Percentiles rank a stretch among this genome's conserved stretches.
Evolutionary conservation across 2,797 vertebrate genomes (phyloP).

Genomic region (Sebastiscus tertius): DNA sequence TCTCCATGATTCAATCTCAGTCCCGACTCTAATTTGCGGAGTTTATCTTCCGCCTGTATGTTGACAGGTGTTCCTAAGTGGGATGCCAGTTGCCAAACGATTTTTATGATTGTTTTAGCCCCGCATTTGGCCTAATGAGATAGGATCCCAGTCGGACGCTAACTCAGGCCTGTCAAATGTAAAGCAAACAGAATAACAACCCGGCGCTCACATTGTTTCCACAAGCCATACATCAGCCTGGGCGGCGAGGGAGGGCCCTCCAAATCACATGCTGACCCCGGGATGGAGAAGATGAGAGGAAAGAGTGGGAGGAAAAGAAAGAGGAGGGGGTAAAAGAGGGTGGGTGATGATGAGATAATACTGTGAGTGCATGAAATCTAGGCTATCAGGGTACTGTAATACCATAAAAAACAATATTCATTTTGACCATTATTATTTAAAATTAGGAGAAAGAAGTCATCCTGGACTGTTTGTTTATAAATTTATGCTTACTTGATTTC

Average conservation of each 20-base stretch:
- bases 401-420: not conserved
- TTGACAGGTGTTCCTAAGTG: constrained; percentile 94
- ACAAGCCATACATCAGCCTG: constrained; percentile 70
- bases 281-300: constrained; percentile 40
- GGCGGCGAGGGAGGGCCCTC: constrained; percentile 19
- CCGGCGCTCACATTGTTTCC: constrained; percentile 65
- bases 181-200: constrained; percentile 85
- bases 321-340: not conserved
- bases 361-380: not conserved
- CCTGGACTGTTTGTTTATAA: not conserved
- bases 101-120: constrained; percentile 97
- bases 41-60: constrained; percentile 91
- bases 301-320: not conserved
- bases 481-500: not conserved
- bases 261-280: constrained; percentile 37
- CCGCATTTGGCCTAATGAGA: constrained; percentile 96
- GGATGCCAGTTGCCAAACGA: constrained; percentile 91
- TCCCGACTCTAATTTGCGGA: constrained; percentile 86
- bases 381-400: not conserved
- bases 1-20: constrained; percentile 41
- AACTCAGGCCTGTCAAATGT: constrained; percentile 92
- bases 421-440: not conserved
- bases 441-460: not conserved
- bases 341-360: not conserved
- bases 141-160: constrained; percentile 93